Evolutionary conservation across 2,888 invertebrate species (phyloP), one percentile per base, ranked within the genome.

Genomic region (Platycheirus albimanus): DNA sequence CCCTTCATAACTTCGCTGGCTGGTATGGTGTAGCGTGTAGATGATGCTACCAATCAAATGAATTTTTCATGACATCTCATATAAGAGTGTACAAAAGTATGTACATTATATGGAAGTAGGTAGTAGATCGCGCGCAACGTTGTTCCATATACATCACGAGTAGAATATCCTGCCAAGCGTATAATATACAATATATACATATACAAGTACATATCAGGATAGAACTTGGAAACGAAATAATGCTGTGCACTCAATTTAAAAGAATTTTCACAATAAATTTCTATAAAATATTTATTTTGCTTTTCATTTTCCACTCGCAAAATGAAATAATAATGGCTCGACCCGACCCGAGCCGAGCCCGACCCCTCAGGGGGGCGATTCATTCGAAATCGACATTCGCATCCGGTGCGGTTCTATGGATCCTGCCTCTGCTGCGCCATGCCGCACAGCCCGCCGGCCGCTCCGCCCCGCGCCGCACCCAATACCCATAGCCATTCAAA

Each of bases 241-340:
- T 66, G 66, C 64, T 81, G 77, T 63, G 77, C 71, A 77, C 81
- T 81, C 81, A 77, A 81, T 81, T 77, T 77, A 81, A 81, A 81
- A 81, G 81, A 81, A 81, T 81, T 81, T 81, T 61, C 71, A 71
- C 77, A 77, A 77, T 81, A 81, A 81, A 81, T 81, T 81, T 81
- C 71, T 77, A 81, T 81, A 81, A 81, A 81, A 81, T 81, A 81
- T 81, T 81, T 81, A 81, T 81, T 77, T 81, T 71, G 67, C 67
- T 71, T 77, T 81, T 71, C 81, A 77, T 81, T 81, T 77, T 71
- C 30, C 77, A 63, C 61, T 71, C 15, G 61, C 38, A 71, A 54
- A 77, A 81, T 81, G 71, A 81, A 81, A 81, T 81, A 77, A 81
- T 81, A 81, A 81, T 77, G 71, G 71, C 38, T n/a, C n/a, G n/a